A percentile compares a stretch with the other conserved stretches of the same genome.
Conservation (phyloP, 2,797 vertebrate genomes). For the Pteropus rufus region DNA sequence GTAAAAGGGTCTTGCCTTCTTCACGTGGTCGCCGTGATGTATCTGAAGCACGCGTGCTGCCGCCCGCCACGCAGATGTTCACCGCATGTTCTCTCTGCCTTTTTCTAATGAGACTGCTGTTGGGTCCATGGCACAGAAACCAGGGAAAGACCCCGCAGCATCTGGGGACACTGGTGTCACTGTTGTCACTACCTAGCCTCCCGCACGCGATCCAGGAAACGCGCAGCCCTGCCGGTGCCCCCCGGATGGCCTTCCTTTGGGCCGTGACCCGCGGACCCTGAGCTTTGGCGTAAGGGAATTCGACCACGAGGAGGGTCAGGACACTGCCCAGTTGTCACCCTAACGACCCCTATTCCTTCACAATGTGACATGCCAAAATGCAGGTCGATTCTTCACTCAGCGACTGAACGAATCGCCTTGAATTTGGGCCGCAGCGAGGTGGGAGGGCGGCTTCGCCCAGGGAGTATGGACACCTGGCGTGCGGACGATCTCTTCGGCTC, state of each 20-base stretch:
- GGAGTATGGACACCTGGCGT: accelerated
- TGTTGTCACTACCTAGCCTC: too few relatives aligned
- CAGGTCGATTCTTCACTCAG: neutral
- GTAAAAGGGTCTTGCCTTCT: accelerated
- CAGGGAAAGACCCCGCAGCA: accelerated
- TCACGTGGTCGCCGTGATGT: accelerated
- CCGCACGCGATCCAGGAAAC: neutral
- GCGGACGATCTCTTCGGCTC: neutral
- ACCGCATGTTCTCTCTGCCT: accelerated
- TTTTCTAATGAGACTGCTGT: neutral
- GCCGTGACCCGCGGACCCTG: accelerated
- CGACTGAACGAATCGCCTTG: neutral
- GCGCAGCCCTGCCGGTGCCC: neutral
- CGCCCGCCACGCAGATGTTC: neutral
- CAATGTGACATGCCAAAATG: accelerated
- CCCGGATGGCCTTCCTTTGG: too few relatives aligned
- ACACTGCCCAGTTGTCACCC: accelerated
- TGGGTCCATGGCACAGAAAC: neutral
- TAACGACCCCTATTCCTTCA: neutral
- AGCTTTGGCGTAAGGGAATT: accelerated
- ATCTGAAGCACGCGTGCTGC: neutral
- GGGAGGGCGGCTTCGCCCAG: neutral
- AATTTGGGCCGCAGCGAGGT: neutral
- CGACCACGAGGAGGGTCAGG: accelerated
- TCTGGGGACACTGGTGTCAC: neutral